Evolutionary conservation across 2,888 invertebrate genomes (phyloP).

Genomic region (Heteromyza rotundicornis): DNA sequence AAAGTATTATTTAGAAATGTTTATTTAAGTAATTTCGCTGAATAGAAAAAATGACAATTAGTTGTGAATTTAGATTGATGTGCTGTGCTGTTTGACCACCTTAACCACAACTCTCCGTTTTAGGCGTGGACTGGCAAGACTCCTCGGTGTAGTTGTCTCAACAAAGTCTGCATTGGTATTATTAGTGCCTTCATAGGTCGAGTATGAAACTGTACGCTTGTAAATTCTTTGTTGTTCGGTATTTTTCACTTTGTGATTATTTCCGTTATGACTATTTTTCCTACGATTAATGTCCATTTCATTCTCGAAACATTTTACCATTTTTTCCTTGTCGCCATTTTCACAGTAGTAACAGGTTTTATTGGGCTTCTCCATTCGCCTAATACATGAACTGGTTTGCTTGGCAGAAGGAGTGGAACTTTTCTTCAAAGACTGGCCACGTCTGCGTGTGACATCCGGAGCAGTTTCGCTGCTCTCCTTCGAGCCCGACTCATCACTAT

Average conservation of each 20-base stretch:
- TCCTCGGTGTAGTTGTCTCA: no score
- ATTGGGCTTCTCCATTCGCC: constrained; percentile 33
- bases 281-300: background rate
- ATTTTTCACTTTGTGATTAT: constrained; percentile 30
- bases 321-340: constrained; percentile 34
- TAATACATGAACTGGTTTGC: constrained; percentile 40
- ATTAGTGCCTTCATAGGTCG: constrained; percentile 24
- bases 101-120: no score
- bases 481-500: constrained; percentile 24
- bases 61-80: no score
- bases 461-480: constrained; percentile 24
- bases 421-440: background rate
- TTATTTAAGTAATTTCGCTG: no score
- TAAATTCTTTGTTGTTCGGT: constrained; percentile 44
- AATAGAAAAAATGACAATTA: no score
- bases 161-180: no score
- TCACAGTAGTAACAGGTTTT: constrained; percentile 51
- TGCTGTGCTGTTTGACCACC: no score
- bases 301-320: constrained; percentile 42
- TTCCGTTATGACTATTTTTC: constrained; percentile 20
- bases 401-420: constrained; percentile 1
- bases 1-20: no score
- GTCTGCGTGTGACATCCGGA: background rate
- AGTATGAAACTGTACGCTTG: constrained; percentile 52
- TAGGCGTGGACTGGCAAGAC: no score